Evolutionary conservation across 1,140 invertebrate genomes (phyloP).

Genomic region (Ostrea edulis): DNA sequence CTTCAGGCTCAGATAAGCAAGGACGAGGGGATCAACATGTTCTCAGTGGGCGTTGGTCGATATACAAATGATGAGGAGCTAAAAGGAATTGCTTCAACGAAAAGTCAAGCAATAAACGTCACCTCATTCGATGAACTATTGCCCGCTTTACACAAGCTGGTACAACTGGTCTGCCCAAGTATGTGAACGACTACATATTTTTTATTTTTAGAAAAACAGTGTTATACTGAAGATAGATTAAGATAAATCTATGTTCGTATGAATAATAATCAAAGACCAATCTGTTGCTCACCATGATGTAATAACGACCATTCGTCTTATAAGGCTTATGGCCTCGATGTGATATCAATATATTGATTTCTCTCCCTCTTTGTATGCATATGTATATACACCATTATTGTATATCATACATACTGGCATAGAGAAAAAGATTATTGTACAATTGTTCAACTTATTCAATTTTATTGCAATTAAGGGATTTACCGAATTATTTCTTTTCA

Average conservation of each 20-base stretch:
- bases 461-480: background rate
- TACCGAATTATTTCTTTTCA: constrained; percentile 16
- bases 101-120: constrained; percentile 40
- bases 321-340: background rate
- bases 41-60: constrained; percentile 55
- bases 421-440: background rate
- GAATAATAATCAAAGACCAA: background rate
- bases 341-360: background rate
- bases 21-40: constrained; percentile 58
- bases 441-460: background rate
- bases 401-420: background rate
- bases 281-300: background rate
- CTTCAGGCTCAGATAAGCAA: constrained; percentile 53
- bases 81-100: constrained; percentile 42
- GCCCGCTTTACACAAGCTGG: background rate
- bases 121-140: constrained; percentile 41
- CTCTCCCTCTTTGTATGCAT: background rate
- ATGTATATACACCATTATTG: background rate
- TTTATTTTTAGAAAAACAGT: background rate
- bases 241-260: constrained; percentile 12
- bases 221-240: background rate
- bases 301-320: background rate
- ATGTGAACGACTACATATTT: background rate
- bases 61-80: constrained; percentile 44
- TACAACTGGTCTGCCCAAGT: constrained; percentile 56